Conservation (phyloP, 2,797 vertebrate species). For the Numenius phaeopus region DNA sequence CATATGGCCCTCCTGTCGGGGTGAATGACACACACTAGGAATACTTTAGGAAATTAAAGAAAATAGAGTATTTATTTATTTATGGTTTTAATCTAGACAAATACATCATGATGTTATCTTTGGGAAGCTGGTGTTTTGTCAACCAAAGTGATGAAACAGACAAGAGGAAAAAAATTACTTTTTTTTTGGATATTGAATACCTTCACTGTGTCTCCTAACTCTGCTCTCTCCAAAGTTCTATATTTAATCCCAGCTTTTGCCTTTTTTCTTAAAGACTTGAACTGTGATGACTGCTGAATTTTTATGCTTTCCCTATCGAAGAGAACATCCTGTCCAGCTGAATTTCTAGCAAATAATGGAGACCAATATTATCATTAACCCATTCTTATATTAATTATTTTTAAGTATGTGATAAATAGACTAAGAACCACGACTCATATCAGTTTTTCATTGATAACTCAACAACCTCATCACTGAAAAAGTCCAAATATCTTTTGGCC, state of each 20-base stretch:
- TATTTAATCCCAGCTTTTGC: neutral
- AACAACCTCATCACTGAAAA: neutral
- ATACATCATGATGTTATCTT: neutral
- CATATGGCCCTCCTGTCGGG: neutral
- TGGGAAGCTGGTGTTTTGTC: neutral
- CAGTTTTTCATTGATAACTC: neutral
- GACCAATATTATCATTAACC: neutral
- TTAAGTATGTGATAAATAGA: neutral
- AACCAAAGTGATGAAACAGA: neutral
- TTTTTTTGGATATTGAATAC: neutral
- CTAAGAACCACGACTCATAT: fast-evolving
- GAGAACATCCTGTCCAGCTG: neutral
- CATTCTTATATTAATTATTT: neutral
- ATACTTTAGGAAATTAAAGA: neutral
- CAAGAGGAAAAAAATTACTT: neutral
- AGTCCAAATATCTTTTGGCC: neutral
- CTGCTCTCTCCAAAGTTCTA: neutral
- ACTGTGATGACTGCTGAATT: neutral
- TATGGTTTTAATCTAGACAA: neutral
- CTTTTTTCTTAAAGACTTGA: neutral
- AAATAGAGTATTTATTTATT: neutral
- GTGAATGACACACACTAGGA: neutral
- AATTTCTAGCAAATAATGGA: neutral
- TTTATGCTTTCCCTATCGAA: neutral
- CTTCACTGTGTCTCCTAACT: neutral